Evolutionary conservation across 2,113 vertebrate genomes (phyloP).

Genomic region (Scalopus aquaticus): DNA sequence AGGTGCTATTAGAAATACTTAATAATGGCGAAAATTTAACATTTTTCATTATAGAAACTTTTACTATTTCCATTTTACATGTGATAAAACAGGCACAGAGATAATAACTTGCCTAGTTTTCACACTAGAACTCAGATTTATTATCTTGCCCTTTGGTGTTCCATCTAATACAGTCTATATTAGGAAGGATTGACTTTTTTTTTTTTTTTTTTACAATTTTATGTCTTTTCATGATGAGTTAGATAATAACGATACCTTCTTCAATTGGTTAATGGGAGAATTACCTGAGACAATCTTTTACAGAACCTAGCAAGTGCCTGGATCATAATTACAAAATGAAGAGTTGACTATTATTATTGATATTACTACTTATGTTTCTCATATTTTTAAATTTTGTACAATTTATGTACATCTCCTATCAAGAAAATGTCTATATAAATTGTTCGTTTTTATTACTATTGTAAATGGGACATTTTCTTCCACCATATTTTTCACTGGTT

Average conservation of each 20-base stretch:
- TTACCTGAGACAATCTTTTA: background rate
- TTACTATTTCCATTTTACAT: background rate
- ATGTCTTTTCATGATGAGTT: background rate
- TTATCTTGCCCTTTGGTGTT: background rate
- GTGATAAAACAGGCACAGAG: background rate
- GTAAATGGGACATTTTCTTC: background rate
- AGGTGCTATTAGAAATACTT: background rate
- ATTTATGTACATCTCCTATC: background rate
- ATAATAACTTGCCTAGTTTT: background rate
- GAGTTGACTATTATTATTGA: background rate
- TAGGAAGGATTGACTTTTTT: background rate
- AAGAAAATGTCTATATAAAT: background rate
- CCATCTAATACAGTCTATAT: background rate
- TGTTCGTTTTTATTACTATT: background rate
- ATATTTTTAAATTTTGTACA: background rate
- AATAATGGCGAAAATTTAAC: background rate
- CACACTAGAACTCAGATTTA: background rate
- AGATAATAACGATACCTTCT: background rate
- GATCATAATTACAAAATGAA: background rate
- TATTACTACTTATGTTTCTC: background rate
- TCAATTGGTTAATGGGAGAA: background rate
- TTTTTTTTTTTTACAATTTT: background rate
- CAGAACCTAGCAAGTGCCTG: background rate
- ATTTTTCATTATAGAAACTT: background rate
- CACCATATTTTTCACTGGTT: slow-evolving; percentile 2